Conservation (phyloP, 2,797 vertebrate genomes). For the Pogoniulus pusillus region DNA sequence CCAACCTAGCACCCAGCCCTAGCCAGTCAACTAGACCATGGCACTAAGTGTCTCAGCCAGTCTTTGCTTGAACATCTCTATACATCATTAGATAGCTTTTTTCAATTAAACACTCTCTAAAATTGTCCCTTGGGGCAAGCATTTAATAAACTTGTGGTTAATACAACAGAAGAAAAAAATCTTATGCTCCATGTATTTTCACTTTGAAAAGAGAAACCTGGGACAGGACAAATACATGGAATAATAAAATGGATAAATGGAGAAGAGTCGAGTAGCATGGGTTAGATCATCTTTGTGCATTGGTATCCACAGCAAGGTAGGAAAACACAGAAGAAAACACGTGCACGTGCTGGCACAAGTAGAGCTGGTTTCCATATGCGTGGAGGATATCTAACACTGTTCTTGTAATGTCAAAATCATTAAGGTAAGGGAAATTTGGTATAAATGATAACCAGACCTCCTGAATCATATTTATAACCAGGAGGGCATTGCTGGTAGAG, state of each 20-base stretch:
- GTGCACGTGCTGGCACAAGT: accelerated
- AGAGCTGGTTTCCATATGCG: not conserved
- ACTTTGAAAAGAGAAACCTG: not conserved
- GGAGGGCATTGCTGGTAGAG: not conserved
- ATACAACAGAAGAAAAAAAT: not conserved
- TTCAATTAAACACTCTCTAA: not conserved
- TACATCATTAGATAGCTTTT: not conserved
- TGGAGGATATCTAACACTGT: not conserved
- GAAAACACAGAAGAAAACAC: not conserved
- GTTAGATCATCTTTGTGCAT: not conserved
- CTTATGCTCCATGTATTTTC: not conserved
- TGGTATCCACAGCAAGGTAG: not conserved
- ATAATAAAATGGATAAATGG: not conserved
- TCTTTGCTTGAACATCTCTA: too few relatives aligned
- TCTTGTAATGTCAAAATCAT: not conserved
- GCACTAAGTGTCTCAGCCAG: too few relatives aligned
- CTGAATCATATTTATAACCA: not conserved
- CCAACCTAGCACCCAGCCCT: too few relatives aligned
- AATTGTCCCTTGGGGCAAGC: not conserved
- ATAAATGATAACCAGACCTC: not conserved
- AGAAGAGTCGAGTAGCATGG: not conserved
- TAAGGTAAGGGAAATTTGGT: not conserved
- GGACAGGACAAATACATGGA: not conserved
- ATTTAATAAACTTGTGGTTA: not conserved
- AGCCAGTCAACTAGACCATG: too few relatives aligned